Base-by-base conservation (phyloP, 2,888 invertebrate species). In the Lasius fuliginosus region DNA sequence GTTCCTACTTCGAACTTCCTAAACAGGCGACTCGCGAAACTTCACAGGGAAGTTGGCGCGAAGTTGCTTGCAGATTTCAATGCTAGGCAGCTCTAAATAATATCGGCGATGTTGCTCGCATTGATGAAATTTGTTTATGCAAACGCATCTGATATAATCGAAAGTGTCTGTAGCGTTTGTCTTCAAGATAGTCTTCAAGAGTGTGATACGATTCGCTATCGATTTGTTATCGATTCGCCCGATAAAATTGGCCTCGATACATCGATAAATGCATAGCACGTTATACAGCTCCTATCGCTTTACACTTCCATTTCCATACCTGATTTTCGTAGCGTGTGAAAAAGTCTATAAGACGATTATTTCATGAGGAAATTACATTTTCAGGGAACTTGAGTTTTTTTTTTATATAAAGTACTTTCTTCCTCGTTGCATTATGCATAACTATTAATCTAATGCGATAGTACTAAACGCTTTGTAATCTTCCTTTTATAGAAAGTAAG, bases 1-100 rank as follows among this genome's bases (percentile, higher is more conserved):
- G 85, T 89, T 90, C 71, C 86, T 67, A 71, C 88, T 86, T 73
- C 84, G 86, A 88, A 88, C 88, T 88, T 90, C 71, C 86, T 88
- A 88, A 90, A 86, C 85, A 89, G 88, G 85, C 84, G 83, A 67
- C 85, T 84, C 74, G 77, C 65, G 84, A 79, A 90, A 90, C 84
- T 89, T 89, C 9, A 18, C 33, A 27, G 60, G 36, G 60, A 81
- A 81, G 71, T 81, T 81, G 18, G 69, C 71, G 71, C 58, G 3
- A 46, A 81, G 71, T 71, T 71, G 27, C 79, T 69, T 27, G 69
- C 60, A 36, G 60, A 81, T 81, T 81, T 62, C 71, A 81, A 71
- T 62, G 69, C 71, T 60, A 46, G 79, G 18, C 42, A 18, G 60
- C 71, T 81, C 46, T 81, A 81, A 81, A 81, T 81, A 81, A 81